Evolutionary conservation across 2,113 vertebrate species (phyloP).

Genomic region (Hydropotes inermis): DNA sequence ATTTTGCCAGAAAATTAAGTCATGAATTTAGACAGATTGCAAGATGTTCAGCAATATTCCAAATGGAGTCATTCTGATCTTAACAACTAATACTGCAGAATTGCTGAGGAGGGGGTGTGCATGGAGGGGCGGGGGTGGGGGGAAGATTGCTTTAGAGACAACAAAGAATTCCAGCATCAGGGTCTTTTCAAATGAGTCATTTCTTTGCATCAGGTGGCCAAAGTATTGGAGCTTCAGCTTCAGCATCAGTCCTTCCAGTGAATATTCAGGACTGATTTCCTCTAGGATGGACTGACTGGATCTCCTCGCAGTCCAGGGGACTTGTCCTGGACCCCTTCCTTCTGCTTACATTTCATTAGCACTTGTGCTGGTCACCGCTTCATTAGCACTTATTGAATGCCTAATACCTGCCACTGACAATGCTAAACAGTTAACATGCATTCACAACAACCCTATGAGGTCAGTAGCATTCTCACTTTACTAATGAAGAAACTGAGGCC

Average conservation of each 20-base stretch:
- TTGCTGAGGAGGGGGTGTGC: neutral
- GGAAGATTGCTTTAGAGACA: neutral
- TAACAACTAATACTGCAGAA: neutral
- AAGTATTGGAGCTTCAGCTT: neutral
- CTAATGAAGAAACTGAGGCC: neutral
- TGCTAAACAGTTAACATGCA: neutral
- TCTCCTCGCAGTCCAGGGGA: neutral
- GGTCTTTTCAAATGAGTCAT: neutral
- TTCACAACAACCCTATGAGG: neutral
- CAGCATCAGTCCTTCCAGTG: neutral
- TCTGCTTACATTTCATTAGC: neutral
- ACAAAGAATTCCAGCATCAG: neutral
- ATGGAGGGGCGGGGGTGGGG: neutral
- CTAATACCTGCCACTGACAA: neutral
- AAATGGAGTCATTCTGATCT: slow-evolving; percentile 6
- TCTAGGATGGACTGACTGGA: neutral
- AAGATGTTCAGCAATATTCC: neutral
- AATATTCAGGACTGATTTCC: neutral
- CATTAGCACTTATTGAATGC: neutral
- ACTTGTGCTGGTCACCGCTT: neutral
- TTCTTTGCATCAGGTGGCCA: neutral
- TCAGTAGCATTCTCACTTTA: neutral
- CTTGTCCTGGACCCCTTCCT: neutral
- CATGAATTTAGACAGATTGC: slow-evolving; percentile 29
- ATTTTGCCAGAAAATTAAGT: slow-evolving; percentile 33